Conservation (phyloP, 1,140 invertebrate species). For the Drosophila tsacasi region DNA sequence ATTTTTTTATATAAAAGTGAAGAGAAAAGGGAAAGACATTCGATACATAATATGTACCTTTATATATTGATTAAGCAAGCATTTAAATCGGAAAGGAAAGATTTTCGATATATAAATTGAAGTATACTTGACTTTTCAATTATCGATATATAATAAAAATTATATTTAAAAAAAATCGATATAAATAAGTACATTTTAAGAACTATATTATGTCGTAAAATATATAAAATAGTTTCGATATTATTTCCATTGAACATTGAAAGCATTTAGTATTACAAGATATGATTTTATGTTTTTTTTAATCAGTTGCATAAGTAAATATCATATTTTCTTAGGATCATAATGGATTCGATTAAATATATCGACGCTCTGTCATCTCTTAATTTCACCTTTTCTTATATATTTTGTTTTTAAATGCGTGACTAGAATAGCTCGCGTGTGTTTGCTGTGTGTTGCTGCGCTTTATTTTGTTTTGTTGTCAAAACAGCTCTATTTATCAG, state of each 20-base stretch:
- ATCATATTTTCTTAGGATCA: no score
- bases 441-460: constrained; percentile 20
- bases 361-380: neutral
- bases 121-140: no score
- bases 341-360: neutral
- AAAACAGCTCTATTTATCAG: constrained; percentile 74
- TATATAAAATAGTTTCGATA: neutral
- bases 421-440: constrained; percentile 63
- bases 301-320: no score
- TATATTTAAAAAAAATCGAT: neutral
- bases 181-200: neutral
- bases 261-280: no score
- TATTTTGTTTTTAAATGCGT: constrained; percentile 51
- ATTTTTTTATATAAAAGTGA: no score
- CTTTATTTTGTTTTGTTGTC: constrained; percentile 58
- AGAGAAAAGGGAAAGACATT: neutral
- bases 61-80: constrained; percentile 37
- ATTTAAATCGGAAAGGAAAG: constrained; percentile 13
- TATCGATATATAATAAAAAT: neutral
- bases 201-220: neutral
- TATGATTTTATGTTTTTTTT: neutral
- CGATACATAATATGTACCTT: neutral
- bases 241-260: neutral
- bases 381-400: constrained; percentile 36
- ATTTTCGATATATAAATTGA: neutral